Evolutionary conservation across 2,797 vertebrate genomes (phyloP), one percentile per base, ranked within the genome.

Genomic region (Brachymystax lenok): DNA sequence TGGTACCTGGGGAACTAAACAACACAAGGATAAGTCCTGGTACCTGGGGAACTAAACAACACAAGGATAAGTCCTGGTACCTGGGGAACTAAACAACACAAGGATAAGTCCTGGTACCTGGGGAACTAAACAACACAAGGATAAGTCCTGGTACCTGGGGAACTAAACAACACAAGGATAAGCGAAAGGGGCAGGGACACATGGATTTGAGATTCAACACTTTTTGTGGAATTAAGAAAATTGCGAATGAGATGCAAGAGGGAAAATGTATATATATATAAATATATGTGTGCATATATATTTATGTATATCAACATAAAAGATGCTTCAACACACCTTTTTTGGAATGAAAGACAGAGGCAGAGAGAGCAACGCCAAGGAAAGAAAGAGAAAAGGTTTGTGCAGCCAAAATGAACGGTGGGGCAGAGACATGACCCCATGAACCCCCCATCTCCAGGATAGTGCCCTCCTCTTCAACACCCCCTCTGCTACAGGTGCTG

Each of bases 1-100:
- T 24, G 24, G 24, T 24, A 99, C 93, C 95, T 99, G 93, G 98
- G 98, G 93, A 98, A 94, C 92, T 92, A 85, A 95, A 87, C 56
- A 21, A 21, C 40, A 46, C 10, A 27, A 63, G 59, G 59, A 27
- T 27, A 3, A 1, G 1, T 24, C 24, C 24, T 24, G 24, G 24
- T 24, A 24, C 93, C 95, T 99, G 93, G 98, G 98, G 93, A 98
- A 94, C 92, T 92, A 85, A 95, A 87, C 56, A 21, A 21, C 40
- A 46, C 40, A 27, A 63, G 59, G 59, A 27, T 27, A 3, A 1
- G 1, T 24, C 24, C 24, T 24, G 24, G 24, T 24, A 24, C 93
- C 95, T 99, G 93, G 98, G 98, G 93, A 98, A 94, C 92, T 92
- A 85, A 95, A 87, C 56, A 21, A 21, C 40, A 46, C 40, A 27